Base-by-base conservation (phyloP, 1,140 invertebrate genomes). In the Melanaphis sacchari region DNA sequence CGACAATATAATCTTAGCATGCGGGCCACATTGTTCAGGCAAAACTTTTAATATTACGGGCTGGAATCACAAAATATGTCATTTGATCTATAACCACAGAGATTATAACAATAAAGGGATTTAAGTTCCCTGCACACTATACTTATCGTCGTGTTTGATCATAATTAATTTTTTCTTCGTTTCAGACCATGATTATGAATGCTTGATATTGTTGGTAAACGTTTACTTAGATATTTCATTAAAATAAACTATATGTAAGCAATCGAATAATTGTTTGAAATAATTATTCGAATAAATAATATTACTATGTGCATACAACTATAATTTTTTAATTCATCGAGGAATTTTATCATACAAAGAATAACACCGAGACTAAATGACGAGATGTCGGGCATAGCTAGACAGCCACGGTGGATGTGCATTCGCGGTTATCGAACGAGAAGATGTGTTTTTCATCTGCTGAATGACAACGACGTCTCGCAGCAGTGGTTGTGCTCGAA, bases 21-120 rank as follows among this genome's bases (percentile, higher is more conserved):
- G 91, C 36, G 91, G 81, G 26, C 36, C 81, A 85, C 81, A 85
- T 26, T 93, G 91, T 93, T 93, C 91, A 36, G 91, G 91, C 1
- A 93, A 93, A 82, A 93, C 81, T 52, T 93, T 93, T 46, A 84
- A 52, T 52, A 93, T 93, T 52, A 52, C 26, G 38, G 91, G 91
- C 38, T 59, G 89, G 52, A 90, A 90, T 90, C 52, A 18, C 40
- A 90, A 90, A 90, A 54, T 90, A 90, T 40, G 89, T 90, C 52
- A 66, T 66, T 90, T 41, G 38, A 66, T 38, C 49, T 89, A 52
- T 38, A 52, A 22, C 49, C n/a, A 11, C 36, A 54, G 54, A 89
- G 46, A 54, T 36, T 52, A 52, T 54, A 54, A 89, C 49, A 89
- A 89, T 89, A 89, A 54, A 54, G 88, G 49, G n/a, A 54, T 54